Conservation (phyloP, 2,113 vertebrate genomes). For the Anguilla japonica region DNA sequence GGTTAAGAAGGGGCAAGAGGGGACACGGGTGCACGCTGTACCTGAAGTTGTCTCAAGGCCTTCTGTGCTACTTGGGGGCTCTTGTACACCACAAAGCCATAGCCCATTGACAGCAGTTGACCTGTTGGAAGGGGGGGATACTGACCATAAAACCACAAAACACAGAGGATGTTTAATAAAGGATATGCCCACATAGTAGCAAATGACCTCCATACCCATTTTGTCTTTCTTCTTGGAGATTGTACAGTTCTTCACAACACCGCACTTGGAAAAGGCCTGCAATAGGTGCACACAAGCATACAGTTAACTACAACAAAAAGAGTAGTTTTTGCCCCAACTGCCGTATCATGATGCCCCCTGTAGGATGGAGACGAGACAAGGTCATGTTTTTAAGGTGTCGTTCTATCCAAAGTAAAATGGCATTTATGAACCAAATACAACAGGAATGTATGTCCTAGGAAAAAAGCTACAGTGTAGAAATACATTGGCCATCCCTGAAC, state of each 20-base stretch:
- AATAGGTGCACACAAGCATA: conserved; percentile 14
- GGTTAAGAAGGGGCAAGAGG: not conserved
- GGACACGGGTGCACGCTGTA: conserved; percentile 30
- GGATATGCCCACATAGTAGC: not conserved
- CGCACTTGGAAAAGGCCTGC: conserved; percentile 86
- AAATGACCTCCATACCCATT: conserved; percentile 70
- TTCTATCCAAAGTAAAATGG: not conserved
- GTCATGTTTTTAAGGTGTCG: not conserved
- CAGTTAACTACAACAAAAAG: not conserved
- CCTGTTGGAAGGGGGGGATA: conserved; percentile 62
- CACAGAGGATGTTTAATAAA: not conserved
- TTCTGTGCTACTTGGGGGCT: conserved; percentile 86
- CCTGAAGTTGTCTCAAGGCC: conserved; percentile 87
- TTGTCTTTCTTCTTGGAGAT: conserved; percentile 91
- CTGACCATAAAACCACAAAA: conserved; percentile 19
- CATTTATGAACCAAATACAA: not conserved
- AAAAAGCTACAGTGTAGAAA: no score
- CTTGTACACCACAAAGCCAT: conserved; percentile 90
- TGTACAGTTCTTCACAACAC: conserved; percentile 80
- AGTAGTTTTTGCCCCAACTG: not conserved
- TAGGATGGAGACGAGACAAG: not conserved
- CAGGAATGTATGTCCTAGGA: not conserved
- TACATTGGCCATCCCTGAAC: no score
- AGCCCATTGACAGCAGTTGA: conserved; percentile 88
- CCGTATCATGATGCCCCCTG: not conserved